Conservation (phyloP, 1,140 invertebrate species). For the Drosophila yakuba region DNA sequence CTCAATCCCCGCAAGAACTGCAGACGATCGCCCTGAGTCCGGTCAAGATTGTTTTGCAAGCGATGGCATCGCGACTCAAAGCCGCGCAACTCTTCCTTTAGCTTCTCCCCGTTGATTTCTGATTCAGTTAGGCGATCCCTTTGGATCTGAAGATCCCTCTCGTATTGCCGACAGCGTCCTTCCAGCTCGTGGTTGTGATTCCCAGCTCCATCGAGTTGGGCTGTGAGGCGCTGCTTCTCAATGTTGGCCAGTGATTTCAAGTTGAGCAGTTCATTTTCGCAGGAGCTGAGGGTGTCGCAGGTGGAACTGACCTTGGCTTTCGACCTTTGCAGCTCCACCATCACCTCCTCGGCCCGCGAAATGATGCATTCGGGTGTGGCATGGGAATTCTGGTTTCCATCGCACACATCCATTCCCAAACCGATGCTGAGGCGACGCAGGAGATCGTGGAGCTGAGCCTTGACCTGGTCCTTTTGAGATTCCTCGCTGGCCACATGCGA, state of each 20-base stretch:
- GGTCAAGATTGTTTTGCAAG: constrained; percentile 77
- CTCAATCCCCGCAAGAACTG: constrained; percentile 74
- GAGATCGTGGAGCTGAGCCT: constrained; percentile 89
- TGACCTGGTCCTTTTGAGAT: constrained; percentile 88
- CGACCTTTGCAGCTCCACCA: constrained; percentile 87
- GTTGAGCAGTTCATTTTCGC: constrained; percentile 79
- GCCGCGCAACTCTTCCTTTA: constrained; percentile 81
- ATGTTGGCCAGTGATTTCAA: constrained; percentile 74
- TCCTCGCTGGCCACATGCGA: constrained; percentile 89
- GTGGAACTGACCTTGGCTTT: constrained; percentile 85
- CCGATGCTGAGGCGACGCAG: constrained; percentile 88
- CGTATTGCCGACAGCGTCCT: constrained; percentile 73
- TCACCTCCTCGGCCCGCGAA: constrained; percentile 89
- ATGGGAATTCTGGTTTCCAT: constrained; percentile 85
- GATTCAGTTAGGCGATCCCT: constrained; percentile 79
- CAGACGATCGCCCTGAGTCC: constrained; percentile 76
- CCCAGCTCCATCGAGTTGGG: constrained; percentile 72
- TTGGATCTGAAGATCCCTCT: constrained; percentile 78
- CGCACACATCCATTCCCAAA: constrained; percentile 88
- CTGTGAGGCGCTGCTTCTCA: constrained; percentile 77
- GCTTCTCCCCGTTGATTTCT: constrained; percentile 79
- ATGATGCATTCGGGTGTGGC: constrained; percentile 88
- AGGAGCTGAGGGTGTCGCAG: constrained; percentile 78
- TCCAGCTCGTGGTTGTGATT: constrained; percentile 82
- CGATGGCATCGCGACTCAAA: constrained; percentile 84